Percentiles rank a stretch among this genome's conserved stretches.
These are phyloP conservation scores for Zaprionus vittiger DNA, from an alignment of 1,140 invertebrate genomes.

Conservation along the genomic window DNA sequence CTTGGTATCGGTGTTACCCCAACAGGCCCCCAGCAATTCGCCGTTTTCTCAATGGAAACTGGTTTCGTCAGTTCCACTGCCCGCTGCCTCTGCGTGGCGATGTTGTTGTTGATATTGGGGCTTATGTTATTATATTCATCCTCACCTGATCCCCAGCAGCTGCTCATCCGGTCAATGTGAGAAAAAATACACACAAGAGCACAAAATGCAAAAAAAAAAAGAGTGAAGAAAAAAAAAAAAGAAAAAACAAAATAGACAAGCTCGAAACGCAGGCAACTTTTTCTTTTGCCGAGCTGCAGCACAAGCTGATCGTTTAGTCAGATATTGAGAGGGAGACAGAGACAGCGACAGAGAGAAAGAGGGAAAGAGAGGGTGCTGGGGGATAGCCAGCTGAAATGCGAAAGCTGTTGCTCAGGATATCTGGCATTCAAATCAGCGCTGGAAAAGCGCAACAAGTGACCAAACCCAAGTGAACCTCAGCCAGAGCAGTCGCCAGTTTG, in stretches of 20 bases:
- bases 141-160: slow-evolving; percentile 82
- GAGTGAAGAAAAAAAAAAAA: slow-evolving; percentile 1
- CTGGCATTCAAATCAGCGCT: slow-evolving; percentile 78
- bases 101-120: slow-evolving; percentile 77
- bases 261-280: slow-evolving; percentile 67
- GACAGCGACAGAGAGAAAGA: background rate
- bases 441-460: slow-evolving; percentile 68
- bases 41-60: slow-evolving; percentile 80
- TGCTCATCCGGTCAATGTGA: slow-evolving; percentile 83
- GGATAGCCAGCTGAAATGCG: slow-evolving; percentile 67
- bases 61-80: slow-evolving; percentile 73
- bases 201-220: slow-evolving; percentile 43
- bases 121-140: slow-evolving; percentile 83
- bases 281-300: slow-evolving; percentile 56
- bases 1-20: background rate
- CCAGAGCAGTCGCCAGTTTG: slow-evolving; percentile 23
- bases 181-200: slow-evolving; percentile 65
- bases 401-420: slow-evolving; percentile 73
- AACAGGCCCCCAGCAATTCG: slow-evolving; percentile 37
- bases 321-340: slow-evolving; percentile 53
- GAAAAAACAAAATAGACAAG: slow-evolving; percentile 42
- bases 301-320: slow-evolving; percentile 67
- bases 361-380: slow-evolving; percentile 15
- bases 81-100: background rate
- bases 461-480: slow-evolving; percentile 27